Percentiles rank a stretch among this genome's conserved stretches.
phyloP scores from a whole-genome alignment of 64 coral and sea anemone genomes.

The Astreopora myriophthalma region DNA sequence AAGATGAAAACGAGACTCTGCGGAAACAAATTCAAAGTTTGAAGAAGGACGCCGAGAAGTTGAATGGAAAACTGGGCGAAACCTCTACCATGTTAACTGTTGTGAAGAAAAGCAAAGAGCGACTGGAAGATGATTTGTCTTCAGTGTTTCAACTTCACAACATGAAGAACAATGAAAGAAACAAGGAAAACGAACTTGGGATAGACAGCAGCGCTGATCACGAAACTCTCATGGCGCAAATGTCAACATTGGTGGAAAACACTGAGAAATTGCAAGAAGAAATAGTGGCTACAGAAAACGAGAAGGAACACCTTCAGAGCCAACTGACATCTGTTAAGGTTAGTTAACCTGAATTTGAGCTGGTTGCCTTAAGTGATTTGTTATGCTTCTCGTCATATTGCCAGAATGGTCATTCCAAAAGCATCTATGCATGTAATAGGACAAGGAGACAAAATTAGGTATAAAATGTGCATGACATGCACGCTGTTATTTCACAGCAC shows the following conservation, averaged over 20 bases:
- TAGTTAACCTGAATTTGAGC: conserved; percentile 6
- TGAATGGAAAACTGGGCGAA: conserved; percentile 58
- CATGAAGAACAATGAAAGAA: conserved; percentile 44
- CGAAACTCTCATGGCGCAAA: conserved; percentile 14
- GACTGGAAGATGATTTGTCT: conserved; percentile 78
- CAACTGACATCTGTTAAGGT: conserved; percentile 74
- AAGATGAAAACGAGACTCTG: conserved; percentile 63
- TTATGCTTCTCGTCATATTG: not conserved
- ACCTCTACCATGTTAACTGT: conserved; percentile 38
- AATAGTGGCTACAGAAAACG: conserved; percentile 16
- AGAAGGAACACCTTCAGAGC: conserved; percentile 54
- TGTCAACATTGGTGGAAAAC: conserved; percentile 61
- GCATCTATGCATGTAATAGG: too few relatives aligned
- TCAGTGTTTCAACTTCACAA: conserved; percentile 88
- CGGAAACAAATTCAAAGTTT: conserved; percentile 53
- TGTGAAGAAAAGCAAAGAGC: conserved; percentile 49
- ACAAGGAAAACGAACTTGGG: not conserved
- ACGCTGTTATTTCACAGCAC: too few relatives aligned
- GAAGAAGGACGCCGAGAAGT: conserved; percentile 9
- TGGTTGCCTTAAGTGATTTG: not conserved
- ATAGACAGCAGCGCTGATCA: not conserved
- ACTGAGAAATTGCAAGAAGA: conserved; percentile 69
- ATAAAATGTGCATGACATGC: too few relatives aligned
- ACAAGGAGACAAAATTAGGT: too few relatives aligned
- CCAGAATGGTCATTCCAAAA: too few relatives aligned